These are phyloP conservation scores for Atta cephalotes DNA, from an alignment of 1,140 invertebrate species.

Conservation along the genomic window DNA sequence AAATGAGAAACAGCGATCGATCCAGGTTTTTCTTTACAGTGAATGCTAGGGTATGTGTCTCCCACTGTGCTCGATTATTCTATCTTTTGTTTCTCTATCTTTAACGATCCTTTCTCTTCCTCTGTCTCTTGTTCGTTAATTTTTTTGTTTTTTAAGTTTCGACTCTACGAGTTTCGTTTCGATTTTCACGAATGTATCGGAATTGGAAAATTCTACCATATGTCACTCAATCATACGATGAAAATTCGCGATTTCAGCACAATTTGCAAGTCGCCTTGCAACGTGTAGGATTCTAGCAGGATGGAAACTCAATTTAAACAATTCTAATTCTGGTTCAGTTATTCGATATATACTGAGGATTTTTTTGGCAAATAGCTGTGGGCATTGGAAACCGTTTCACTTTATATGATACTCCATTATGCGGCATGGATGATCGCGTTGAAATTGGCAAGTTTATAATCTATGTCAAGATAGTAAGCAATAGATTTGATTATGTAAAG, in stretches of 20 bases:
- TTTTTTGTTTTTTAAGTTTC: neutral
- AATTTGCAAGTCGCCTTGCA: constrained; percentile 73
- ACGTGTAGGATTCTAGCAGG: neutral
- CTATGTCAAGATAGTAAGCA: constrained; percentile 5
- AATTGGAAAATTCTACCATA: constrained; percentile 58
- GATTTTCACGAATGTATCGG: constrained; percentile 5
- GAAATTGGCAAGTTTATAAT: neutral
- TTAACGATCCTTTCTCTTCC: neutral
- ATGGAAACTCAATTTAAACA: constrained; percentile 79
- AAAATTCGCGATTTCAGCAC: constrained; percentile 76
- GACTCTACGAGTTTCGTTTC: neutral
- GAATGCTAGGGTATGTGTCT: constrained; percentile 57
- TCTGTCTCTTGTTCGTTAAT: neutral
- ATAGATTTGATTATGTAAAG: constrained; percentile 14
- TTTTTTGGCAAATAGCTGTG: neutral
- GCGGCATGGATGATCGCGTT: neutral
- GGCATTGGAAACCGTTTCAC: neutral
- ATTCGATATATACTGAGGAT: constrained; percentile 65
- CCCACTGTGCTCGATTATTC: constrained; percentile 2
- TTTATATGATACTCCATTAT: constrained; percentile 22
- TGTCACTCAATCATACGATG: constrained; percentile 71
- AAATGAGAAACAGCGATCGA: constrained; percentile 74
- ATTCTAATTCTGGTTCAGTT: constrained; percentile 72
- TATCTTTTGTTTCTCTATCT: neutral
- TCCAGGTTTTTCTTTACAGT: constrained; percentile 48